Conservation (phyloP, 1,140 invertebrate species). For the Potamilus streckersoni region DNA sequence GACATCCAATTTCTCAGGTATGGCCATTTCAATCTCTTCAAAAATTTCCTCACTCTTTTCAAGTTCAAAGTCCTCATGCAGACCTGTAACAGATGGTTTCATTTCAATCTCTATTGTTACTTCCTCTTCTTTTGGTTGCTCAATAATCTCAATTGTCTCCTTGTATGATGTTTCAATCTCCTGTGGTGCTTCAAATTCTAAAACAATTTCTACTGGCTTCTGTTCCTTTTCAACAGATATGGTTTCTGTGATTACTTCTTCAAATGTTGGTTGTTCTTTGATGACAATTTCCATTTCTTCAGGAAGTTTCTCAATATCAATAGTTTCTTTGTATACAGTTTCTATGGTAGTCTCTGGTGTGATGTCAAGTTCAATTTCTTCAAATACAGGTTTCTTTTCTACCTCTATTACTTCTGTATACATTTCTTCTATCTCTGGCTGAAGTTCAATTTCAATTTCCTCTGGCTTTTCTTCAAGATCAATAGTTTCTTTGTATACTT, state of each 20-base stretch:
- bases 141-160: not conserved
- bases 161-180: not conserved
- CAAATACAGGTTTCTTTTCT: slow-evolving; percentile 9
- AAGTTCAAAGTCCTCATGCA: too few relatives aligned
- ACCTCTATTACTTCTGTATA: not conserved
- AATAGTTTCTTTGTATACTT: slow-evolving; percentile 3
- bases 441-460: slow-evolving; percentile 15
- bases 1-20: not conserved
- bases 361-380: slow-evolving; percentile 8
- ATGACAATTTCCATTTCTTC: not conserved
- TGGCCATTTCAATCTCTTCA: too few relatives aligned
- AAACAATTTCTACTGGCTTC: not conserved
- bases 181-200: too few relatives aligned
- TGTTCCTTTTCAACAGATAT: slow-evolving; percentile 7
- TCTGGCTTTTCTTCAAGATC: not conserved
- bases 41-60: too few relatives aligned
- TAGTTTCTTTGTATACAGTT: slow-evolving; percentile 3
- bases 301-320: slow-evolving; percentile 9
- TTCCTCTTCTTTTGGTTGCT: not conserved
- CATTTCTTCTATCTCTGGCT: slow-evolving; percentile 8
- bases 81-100: too few relatives aligned
- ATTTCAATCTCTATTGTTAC: too few relatives aligned
- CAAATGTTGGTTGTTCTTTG: not conserved
- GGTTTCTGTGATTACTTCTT: slow-evolving; percentile 7
- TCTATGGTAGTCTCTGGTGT: not conserved